Base-by-base conservation (phyloP, 1,140 invertebrate species). In the Drosophila lini region DNA sequence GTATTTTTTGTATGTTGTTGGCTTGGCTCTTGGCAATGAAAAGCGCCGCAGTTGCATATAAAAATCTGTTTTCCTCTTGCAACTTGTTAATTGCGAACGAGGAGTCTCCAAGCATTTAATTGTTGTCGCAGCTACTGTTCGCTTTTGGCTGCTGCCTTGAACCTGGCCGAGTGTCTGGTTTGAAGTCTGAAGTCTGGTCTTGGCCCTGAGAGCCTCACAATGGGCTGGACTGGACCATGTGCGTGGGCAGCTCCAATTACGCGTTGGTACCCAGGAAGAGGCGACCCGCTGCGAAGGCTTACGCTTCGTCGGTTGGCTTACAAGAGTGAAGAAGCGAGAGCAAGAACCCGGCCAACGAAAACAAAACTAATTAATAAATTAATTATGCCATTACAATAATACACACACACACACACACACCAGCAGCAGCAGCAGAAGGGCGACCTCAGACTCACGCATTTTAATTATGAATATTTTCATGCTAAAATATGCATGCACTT, bases 391-490 rank as follows among this genome's bases (percentile, higher is more conserved):
- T 89, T 89, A 89, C 78, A 90, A 84, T 78, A 89, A 89, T 78
- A 89, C 68, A 82, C 56, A 71, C 59, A 50, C 34, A 58, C 22
- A 22, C 22, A 22, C 22, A n/a, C n/a, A n/a, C 42, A 34, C 45
- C 52, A 61, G 36, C 48, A 58, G 47, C 63, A 34, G 22, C 19
- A 42, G 16, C n/a, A 40, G 47, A 52, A 38, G 47, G 42, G n/a
- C 58, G 41, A 60, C 74, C 73, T 22, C 41, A 41, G 48, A 50
- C 70, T 62, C 83, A 89, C 84, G 84, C 84, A 89, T 74, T 89
- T 89, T 89, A 89, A 89, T 89, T 89, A 89, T 89, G 85, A 80
- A 89, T 90, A 89, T 84, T 89, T 89, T 89, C 85, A 75, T 84
- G 80, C 85, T 89, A 67, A 83, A 84, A 89, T 84, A 89, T 88